phyloP scores from a whole-genome alignment of 2,113 vertebrate species.

The Cariama cristata region DNA sequence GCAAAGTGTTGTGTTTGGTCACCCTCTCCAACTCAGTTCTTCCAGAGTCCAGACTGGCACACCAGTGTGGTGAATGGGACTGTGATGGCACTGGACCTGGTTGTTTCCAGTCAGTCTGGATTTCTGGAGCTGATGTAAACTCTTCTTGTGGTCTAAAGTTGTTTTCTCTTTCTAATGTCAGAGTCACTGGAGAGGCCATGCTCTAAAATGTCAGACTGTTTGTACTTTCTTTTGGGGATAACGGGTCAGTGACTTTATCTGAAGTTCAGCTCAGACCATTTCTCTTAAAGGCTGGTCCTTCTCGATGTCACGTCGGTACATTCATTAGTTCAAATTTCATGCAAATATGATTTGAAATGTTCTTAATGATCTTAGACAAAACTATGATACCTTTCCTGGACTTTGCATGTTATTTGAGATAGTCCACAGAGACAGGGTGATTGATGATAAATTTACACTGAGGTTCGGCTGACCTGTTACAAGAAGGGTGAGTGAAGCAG shows the following conservation, averaged over 20 bases:
- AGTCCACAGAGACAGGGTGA: neutral
- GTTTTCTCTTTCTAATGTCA: conserved; percentile 9
- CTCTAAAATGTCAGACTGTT: conserved; percentile 41
- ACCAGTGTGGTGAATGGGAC: neutral
- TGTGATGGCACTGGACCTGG: neutral
- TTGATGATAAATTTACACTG: neutral
- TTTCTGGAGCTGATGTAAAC: neutral
- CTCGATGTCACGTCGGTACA: neutral
- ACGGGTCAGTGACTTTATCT: neutral
- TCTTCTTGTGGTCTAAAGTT: neutral
- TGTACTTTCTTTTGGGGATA: neutral
- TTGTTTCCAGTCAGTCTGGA: neutral
- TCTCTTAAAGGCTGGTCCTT: neutral
- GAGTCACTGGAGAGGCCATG: neutral
- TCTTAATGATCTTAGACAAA: neutral
- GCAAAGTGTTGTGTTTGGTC: neutral
- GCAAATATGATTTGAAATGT: neutral
- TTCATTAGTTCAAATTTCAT: neutral
- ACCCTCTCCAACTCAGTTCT: neutral
- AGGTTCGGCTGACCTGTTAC: neutral
- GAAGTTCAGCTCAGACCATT: neutral
- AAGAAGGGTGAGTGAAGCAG: neutral
- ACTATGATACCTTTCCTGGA: neutral
- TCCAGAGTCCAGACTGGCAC: neutral
- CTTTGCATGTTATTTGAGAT: neutral